Evolutionary conservation across 2,888 invertebrate species (phyloP).

Genomic region (Meganola albula): DNA sequence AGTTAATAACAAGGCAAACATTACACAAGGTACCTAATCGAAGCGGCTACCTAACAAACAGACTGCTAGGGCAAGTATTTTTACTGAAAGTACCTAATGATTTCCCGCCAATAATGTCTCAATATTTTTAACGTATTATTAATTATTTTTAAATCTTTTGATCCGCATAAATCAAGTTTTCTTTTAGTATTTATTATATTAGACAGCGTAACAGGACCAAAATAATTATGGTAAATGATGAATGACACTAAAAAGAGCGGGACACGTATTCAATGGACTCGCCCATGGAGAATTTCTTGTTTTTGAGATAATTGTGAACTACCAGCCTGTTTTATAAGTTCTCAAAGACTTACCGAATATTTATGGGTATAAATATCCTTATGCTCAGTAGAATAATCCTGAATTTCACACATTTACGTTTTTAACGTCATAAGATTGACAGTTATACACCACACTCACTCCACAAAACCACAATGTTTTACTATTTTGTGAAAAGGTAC

Average conservation of each 20-base stretch:
- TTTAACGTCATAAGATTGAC: slow-evolving; percentile 72
- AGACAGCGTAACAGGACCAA: no score
- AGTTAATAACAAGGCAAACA: no score
- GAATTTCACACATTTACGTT: slow-evolving; percentile 82
- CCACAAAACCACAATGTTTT: slow-evolving; percentile 74
- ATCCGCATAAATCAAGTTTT: no score
- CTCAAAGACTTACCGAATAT: slow-evolving; percentile 80
- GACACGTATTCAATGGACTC: slow-evolving; percentile 66
- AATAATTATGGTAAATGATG: slow-evolving; percentile 17
- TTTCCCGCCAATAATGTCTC: no score
- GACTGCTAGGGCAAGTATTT: no score
- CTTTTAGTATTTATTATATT: no score
- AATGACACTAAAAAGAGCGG: slow-evolving; percentile 75
- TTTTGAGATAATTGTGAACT: slow-evolving; percentile 40
- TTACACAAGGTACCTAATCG: no score
- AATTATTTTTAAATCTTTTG: no score
- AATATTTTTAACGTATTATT: no score
- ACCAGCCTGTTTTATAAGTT: slow-evolving; percentile 15
- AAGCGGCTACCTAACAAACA: no score
- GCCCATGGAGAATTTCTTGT: slow-evolving; percentile 54
- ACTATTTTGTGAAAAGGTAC: slow-evolving; percentile 73
- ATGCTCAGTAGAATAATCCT: slow-evolving; percentile 82
- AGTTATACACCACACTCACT: slow-evolving; percentile 76
- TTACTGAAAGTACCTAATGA: no score
- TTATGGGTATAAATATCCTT: slow-evolving; percentile 81